Evolutionary conservation across 2,888 invertebrate genomes (phyloP), one percentile per base, ranked within the genome.

Genomic region (Melitaea athalia): DNA sequence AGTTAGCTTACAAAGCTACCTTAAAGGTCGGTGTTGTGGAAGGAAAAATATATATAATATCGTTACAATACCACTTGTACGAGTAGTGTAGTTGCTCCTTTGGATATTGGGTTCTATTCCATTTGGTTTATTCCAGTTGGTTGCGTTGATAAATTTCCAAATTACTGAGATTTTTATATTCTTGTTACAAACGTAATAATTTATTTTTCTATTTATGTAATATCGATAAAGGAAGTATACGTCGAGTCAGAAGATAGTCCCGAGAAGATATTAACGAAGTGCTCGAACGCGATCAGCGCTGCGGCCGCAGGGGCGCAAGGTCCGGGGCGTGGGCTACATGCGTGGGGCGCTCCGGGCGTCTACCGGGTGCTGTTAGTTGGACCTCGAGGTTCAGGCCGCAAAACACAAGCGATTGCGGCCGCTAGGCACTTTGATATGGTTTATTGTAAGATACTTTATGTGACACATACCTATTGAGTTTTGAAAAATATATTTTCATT

Each of bases 361-460:
- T 94, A 94, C 74, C 91, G 95, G 50, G 92, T 95, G 65, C 79
- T 94, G 49, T 79, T 95, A 0, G 78, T 95, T 1, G 95, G 95
- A 5, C 93, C 94, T 0, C 83, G 93, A 59, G 95, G 95, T 67
- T 93, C 93, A 15, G 94, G 95, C 2, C 85, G 94, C 45, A 88
- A 88, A 69, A 93, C 93, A 1, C 93, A 95, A 72, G 95, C 94
- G 0, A 77, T 77, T 12, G 74, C 90, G 10, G 80, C 95, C 14
- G 86, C 93, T 0, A 86, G 93, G 64, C 90, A 91, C 68, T 93
- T 95, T 63, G 91, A 93, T 75, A 75, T 95, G 7, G 87, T 95
- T 55, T 84, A 79, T 72, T 68, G 89, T 89, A 72, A 72, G 81
- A 47, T 59, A 45, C 59, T 63, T 43, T 43, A 42, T 50, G 7